Base-by-base conservation (phyloP, 2,113 vertebrate genomes). In the Siniperca chuatsi region DNA sequence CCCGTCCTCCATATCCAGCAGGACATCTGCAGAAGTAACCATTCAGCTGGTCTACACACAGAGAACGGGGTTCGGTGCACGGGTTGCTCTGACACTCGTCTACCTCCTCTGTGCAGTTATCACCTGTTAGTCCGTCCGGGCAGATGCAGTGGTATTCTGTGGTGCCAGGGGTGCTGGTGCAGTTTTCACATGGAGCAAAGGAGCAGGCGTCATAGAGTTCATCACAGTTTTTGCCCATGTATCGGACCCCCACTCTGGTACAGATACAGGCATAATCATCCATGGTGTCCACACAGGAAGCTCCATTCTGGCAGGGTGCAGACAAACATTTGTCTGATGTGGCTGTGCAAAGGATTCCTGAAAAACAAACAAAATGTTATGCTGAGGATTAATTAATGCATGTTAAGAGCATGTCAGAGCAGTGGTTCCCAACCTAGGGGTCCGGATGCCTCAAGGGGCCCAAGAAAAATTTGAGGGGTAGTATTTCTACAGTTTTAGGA, bases 231-330 rank as follows among this genome's bases (percentile, higher is more conserved):
- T 72, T 90, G 9, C 97, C 97, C 78, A 2, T 86, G 84, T 96
- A 97, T 40, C 92, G 90, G 11, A 96, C 44, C 1, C 94, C 94
- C 1, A 94, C 93, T 11, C 8, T 11, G 3, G 94, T 90, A 75
- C 96, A 98, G 42, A 75, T 71, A 50, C 98, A 99, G 58, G 90
- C 93, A 21, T 97, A 98, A 74, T 96, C 94, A 2, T 83, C 92
- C 66, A 91, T 92, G 21, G 87, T 87, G 81, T 96, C 96, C 80
- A 92, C 84, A 80, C 98, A 99, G 75, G 93, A 94, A 0, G 95
- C 97, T 10, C 96, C 96, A 0, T 98, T 97, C 55, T 93, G 79
- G 7, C 98, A 99, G 0, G 97, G 97, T 0, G 90, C 93, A 0
- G 96, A 97, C 74, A 94, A 85, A 55, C 98, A 99, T 77, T 92